These are phyloP conservation scores for Coluber constrictor DNA, from an alignment of 2,797 vertebrate genomes.

Conservation along the genomic window DNA sequence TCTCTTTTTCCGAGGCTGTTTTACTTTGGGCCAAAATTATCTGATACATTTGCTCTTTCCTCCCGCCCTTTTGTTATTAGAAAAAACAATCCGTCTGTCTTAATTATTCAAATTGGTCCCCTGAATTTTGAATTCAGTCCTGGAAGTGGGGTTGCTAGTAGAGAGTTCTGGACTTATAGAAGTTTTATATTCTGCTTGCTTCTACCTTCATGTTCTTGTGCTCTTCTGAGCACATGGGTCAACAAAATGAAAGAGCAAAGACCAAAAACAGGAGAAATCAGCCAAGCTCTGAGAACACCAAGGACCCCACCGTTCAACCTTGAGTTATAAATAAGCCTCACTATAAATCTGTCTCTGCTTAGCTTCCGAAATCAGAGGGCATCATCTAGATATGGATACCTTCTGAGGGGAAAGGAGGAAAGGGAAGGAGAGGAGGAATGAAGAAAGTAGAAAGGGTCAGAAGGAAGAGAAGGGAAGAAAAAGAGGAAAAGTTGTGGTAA, in stretches of 20 bases:
- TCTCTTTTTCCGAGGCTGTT: background rate
- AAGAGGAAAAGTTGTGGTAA: too few species aligned
- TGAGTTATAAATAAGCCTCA: too few species aligned
- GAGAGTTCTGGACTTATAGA: background rate
- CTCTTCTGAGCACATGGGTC: background rate
- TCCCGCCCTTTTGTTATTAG: background rate
- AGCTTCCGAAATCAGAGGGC: too few species aligned
- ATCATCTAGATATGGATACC: too few species aligned
- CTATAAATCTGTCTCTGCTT: too few species aligned
- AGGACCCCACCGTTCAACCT: too few species aligned
- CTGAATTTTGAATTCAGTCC: too few species aligned
- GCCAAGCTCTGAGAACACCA: too few species aligned
- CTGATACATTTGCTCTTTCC: background rate
- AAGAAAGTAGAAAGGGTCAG: too few species aligned
- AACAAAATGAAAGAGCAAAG: background rate
- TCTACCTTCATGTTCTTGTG: background rate
- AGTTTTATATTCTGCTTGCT: background rate
- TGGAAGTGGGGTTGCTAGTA: background rate
- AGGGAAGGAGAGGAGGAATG: too few species aligned
- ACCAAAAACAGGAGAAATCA: background rate
- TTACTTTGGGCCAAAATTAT: conserved; percentile 14
- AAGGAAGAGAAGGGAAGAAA: too few species aligned
- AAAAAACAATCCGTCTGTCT: background rate
- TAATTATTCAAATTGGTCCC: background rate
- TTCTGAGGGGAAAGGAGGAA: background rate